phyloP scores from a whole-genome alignment of 2,797 vertebrate genomes.

The Gastrophryne carolinensis region DNA sequence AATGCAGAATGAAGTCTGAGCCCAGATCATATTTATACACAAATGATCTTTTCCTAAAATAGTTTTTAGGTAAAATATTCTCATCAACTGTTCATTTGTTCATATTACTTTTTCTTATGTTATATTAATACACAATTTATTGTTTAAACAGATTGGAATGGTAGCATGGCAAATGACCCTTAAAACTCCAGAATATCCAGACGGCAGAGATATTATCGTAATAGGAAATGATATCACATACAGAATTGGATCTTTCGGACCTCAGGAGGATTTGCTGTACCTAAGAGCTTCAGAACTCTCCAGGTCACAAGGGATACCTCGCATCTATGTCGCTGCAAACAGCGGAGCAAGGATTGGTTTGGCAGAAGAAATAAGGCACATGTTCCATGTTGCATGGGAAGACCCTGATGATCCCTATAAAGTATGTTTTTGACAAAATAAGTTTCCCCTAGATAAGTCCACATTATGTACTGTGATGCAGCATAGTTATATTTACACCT shows the following conservation, averaged over 20 bases:
- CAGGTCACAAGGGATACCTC: conserved; percentile 79
- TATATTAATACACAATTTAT: background rate
- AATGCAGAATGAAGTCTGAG: no score
- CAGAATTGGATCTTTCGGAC: conserved; percentile 95
- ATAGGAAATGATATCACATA: conserved; percentile 96
- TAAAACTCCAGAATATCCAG: conserved; percentile 87
- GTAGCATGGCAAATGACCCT: conserved; percentile 96
- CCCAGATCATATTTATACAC: no score
- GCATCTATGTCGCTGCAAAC: conserved; percentile 92
- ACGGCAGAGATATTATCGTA: conserved; percentile 88
- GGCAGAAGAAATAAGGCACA: conserved; percentile 97
- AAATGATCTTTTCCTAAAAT: no score
- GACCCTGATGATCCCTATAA: conserved; percentile 91
- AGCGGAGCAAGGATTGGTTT: conserved; percentile 95
- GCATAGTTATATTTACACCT: no score
- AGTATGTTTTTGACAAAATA: conserved; percentile 66
- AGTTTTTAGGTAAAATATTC: no score
- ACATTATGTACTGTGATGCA: no score
- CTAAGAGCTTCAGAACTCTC: conserved; percentile 90
- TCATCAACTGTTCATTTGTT: no score
- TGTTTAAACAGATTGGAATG: conserved; percentile 85
- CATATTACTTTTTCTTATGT: background rate
- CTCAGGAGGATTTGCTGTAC: conserved; percentile 90
- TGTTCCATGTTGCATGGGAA: conserved; percentile 98
- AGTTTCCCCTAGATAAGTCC: no score